Percentiles rank a stretch among this genome's conserved stretches.
phyloP scores from a whole-genome alignment of 2,113 vertebrate genomes.

The Calonectris borealis region DNA sequence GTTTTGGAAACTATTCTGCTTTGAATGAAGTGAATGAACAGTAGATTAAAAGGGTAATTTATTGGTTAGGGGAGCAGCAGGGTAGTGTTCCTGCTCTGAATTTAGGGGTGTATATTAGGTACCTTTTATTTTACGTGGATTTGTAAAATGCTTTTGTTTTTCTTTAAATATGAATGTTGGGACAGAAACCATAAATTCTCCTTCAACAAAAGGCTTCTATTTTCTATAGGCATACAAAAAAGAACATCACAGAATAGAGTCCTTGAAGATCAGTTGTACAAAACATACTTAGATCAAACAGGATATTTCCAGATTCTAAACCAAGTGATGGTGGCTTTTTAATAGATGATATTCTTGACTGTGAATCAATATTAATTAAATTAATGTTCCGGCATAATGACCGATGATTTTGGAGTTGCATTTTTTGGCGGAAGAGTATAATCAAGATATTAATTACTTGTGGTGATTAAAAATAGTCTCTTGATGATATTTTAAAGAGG shows the following conservation, averaged over 20 bases:
- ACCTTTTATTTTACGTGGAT: background rate
- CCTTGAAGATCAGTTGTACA: background rate
- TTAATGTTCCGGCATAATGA: background rate
- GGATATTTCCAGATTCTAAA: background rate
- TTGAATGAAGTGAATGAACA: background rate
- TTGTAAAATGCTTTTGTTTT: background rate
- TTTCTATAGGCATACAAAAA: background rate
- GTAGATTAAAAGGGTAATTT: background rate
- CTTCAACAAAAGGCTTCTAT: background rate
- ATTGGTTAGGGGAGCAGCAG: background rate
- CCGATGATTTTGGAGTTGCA: background rate
- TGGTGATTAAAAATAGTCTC: background rate
- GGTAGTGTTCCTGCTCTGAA: background rate
- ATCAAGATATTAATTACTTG: background rate
- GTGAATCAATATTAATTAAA: background rate
- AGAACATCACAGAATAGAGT: background rate
- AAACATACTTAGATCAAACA: background rate
- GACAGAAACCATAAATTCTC: background rate
- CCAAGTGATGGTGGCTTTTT: background rate
- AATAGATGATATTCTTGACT: background rate
- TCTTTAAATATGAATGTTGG: background rate
- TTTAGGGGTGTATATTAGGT: background rate
- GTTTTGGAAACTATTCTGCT: constrained; percentile 4
- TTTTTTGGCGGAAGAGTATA: background rate
- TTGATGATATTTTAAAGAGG: background rate